phyloP scores from a whole-genome alignment of 1,140 invertebrate genomes.

The Nephotettix cincticeps region DNA sequence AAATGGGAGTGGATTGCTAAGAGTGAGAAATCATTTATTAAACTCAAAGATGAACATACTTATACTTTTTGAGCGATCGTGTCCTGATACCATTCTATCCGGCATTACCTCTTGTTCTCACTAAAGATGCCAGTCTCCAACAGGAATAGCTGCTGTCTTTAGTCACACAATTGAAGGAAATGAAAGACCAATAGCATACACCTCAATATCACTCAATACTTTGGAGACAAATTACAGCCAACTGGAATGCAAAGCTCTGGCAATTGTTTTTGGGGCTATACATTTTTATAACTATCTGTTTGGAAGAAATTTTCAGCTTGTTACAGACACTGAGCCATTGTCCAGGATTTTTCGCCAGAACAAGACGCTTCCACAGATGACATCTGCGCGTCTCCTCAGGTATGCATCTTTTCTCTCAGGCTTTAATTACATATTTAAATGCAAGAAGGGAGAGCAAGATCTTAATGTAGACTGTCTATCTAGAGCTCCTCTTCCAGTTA shows the following conservation, averaged over 20 bases:
- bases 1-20: no score
- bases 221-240: neutral
- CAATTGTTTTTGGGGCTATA: conserved; percentile 29
- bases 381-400: conserved; percentile 43
- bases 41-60: no score
- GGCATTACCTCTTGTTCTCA: conserved; percentile 44
- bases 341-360: conserved; percentile 37
- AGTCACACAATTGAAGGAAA: conserved; percentile 42
- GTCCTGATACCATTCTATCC: conserved; percentile 46
- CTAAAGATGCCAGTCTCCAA: conserved; percentile 52
- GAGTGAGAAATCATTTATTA: no score
- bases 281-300: conserved; percentile 51
- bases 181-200: no score
- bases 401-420: conserved; percentile 46
- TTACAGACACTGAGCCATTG: conserved; percentile 53
- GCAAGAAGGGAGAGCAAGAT: neutral
- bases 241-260: neutral
- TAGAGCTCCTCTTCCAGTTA: no score
- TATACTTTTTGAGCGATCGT: no score
- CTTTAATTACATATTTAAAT: neutral
- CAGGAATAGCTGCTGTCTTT: conserved; percentile 1
- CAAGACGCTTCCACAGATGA: conserved; percentile 40
- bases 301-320: conserved; percentile 47
- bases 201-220: neutral
- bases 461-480: neutral